These are phyloP conservation scores for Cryptocephalus primarius DNA, from an alignment of 2,888 invertebrate genomes.

Conservation along the genomic window DNA sequence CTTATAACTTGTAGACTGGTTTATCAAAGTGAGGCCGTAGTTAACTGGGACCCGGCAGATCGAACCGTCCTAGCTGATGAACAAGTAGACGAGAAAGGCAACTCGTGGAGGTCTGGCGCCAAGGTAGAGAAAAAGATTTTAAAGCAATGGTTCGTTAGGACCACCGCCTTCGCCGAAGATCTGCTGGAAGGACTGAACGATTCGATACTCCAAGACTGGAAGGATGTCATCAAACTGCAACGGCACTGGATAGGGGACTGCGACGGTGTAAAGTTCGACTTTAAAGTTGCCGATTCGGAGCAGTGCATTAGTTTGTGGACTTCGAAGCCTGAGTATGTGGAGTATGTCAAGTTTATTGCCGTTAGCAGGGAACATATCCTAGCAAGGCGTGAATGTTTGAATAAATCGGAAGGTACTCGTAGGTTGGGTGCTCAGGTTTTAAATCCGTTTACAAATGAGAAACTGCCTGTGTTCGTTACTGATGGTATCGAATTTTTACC, in stretches of 20 bases:
- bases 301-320: conserved; percentile 59
- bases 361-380: conserved; percentile 48
- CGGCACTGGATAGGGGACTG: conserved; percentile 86
- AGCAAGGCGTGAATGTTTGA: conserved; percentile 28
- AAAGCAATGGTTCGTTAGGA: conserved; percentile 91
- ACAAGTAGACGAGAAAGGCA: conserved; percentile 85
- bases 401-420: conserved; percentile 17
- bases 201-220: conserved; percentile 63
- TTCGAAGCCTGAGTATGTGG: conserved; percentile 57
- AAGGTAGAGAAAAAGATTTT: conserved; percentile 80
- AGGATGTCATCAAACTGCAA: conserved; percentile 74
- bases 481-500: conserved; percentile 51
- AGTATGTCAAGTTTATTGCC: conserved; percentile 59
- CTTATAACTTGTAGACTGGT: conserved; percentile 41
- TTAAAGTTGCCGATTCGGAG: conserved; percentile 32
- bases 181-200: conserved; percentile 60
- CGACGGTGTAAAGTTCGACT: conserved; percentile 62
- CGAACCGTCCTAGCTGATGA: conserved; percentile 95
- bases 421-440: conserved; percentile 40
- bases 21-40: conserved; percentile 79
- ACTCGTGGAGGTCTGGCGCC: conserved; percentile 95
- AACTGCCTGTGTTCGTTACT: conserved; percentile 55
- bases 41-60: conserved; percentile 99
- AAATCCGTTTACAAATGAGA: conserved; percentile 59
- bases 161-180: conserved; percentile 70